These are phyloP conservation scores for Eurypyga helias DNA, from an alignment of 2,113 vertebrate genomes.

Conservation along the genomic window DNA sequence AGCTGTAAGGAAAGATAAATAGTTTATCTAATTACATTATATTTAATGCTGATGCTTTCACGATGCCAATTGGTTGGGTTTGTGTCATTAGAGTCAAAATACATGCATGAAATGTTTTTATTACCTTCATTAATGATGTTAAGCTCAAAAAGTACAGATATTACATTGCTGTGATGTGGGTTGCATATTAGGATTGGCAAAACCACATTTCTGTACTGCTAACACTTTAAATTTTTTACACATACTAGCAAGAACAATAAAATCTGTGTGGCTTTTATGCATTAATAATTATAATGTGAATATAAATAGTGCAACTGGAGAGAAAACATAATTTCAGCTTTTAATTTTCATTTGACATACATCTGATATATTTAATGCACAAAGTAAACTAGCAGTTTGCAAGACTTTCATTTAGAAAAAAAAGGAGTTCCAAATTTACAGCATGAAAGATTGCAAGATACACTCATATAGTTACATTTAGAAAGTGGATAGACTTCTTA, in stretches of 20 bases:
- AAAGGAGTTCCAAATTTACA: neutral
- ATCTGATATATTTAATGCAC: neutral
- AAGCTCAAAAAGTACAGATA: neutral
- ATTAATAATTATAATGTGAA: neutral
- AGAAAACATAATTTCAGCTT: neutral
- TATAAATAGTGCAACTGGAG: neutral
- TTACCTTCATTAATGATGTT: conserved; percentile 9
- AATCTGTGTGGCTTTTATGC: neutral
- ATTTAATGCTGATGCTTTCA: conserved; percentile 34
- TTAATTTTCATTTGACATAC: neutral
- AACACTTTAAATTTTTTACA: neutral
- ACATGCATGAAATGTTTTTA: neutral
- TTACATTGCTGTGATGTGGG: neutral
- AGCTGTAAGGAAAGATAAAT: conserved; percentile 27
- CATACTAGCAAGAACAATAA: neutral
- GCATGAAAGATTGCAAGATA: neutral
- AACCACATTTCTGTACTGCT: neutral
- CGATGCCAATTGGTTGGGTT: neutral
- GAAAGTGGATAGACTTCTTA: neutral
- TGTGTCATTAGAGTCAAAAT: conserved; percentile 22
- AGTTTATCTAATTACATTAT: conserved; percentile 17
- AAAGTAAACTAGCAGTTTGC: neutral
- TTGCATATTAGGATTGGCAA: neutral
- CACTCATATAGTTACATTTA: neutral
- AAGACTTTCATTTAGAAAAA: neutral